These are phyloP conservation scores for Sylvia borin DNA, from an alignment of 2,797 vertebrate genomes.

Conservation along the genomic window DNA sequence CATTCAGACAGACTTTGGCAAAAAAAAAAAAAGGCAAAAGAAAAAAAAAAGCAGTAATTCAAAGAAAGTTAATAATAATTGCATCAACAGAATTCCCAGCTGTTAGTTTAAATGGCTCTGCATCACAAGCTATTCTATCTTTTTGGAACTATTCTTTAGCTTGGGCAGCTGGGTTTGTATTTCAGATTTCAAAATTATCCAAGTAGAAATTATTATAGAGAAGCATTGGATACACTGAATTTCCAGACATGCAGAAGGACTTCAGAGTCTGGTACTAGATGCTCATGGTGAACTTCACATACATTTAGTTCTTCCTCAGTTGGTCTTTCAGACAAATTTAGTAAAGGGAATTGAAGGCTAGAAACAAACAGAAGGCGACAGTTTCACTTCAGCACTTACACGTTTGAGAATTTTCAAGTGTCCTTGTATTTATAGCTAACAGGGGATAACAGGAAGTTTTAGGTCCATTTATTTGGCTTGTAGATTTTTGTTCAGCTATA, in stretches of 20 bases:
- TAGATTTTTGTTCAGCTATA: not conserved
- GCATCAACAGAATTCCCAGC: not conserved
- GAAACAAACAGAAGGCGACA: not conserved
- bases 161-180: not conserved
- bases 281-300: accelerated
- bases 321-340: not conserved
- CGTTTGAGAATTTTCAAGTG: not conserved
- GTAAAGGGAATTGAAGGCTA: not conserved
- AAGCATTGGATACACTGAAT: not conserved
- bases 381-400: not conserved
- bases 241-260: not conserved
- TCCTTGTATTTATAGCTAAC: not conserved
- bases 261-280: not conserved
- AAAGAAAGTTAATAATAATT: not conserved
- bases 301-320: not conserved
- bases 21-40: not conserved
- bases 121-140: not conserved
- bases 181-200: not conserved
- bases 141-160: not conserved
- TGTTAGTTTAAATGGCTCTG: not conserved
- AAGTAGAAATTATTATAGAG: not conserved
- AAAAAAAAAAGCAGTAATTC: not conserved
- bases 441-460: not conserved
- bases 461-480: not conserved
- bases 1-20: not conserved